Evolutionary conservation across 2,797 vertebrate genomes (phyloP).

Genomic region (Melanotaenia boesemani): DNA sequence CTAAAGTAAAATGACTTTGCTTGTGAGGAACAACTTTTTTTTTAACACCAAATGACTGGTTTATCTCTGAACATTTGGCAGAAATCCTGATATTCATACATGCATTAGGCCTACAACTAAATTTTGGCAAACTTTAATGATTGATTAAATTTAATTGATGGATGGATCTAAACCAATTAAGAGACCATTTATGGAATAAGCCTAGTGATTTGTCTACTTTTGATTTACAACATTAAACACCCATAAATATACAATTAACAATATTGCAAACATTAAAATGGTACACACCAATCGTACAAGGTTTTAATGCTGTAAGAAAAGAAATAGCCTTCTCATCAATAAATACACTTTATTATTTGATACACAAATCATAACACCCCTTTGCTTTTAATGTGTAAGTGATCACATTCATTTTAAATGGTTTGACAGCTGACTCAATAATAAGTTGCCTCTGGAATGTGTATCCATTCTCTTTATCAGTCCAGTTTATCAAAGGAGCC

Average conservation of each 20-base stretch:
- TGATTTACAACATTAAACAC: background rate
- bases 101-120: too few species aligned
- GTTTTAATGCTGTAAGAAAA: background rate
- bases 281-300: background rate
- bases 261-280: background rate
- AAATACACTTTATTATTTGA: slow-evolving; percentile 39
- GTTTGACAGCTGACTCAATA: slow-evolving; percentile 7
- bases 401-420: slow-evolving; percentile 10
- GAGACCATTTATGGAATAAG: background rate
- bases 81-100: background rate
- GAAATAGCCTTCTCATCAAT: background rate
- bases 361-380: slow-evolving; percentile 9
- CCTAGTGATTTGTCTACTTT: background rate
- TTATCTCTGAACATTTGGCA: background rate
- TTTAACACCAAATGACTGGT: background rate
- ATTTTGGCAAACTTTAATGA: too few species aligned
- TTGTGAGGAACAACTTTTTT: background rate
- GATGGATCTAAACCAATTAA: too few species aligned
- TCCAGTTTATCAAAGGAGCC: background rate
- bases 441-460: slow-evolving; percentile 36
- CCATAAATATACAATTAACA: background rate
- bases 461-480: slow-evolving; percentile 7
- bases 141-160: too few species aligned
- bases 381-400: background rate
- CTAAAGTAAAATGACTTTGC: background rate